Base-by-base conservation (phyloP, 2,888 invertebrate species). In the Drosophila lacicola region DNA sequence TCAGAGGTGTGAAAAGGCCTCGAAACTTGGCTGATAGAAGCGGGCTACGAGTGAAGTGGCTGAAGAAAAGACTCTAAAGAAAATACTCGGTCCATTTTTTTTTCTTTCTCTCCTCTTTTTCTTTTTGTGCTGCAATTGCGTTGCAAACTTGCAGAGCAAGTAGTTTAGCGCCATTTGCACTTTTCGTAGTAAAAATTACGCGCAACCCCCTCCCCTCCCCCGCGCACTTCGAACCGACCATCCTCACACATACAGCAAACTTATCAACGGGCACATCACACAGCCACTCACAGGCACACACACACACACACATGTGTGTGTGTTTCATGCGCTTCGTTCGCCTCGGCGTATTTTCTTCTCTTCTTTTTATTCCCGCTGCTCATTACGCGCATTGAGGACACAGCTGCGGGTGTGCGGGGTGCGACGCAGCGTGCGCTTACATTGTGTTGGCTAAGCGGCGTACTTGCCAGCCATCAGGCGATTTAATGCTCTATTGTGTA, bases 81-180 rank as follows among this genome's bases (percentile, higher is more conserved):
- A 70, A 72, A 72, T 72, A 68, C 45, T 51, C 51, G 49, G 42
- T 64, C 56, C 64, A 66, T 64, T 69, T 41, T 39, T 41, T 39
- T 44, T 39, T 54, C 34, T 17, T 17, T 42, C 37, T 42, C 37
- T 45, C 25, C 33, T 45, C 29, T 21, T 4, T 4, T n/a, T 39
- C 4, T 55, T 49, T 49, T 46, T 56, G 55, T 80, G 60, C 64
- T 74, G 84, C 78, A 83, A 87, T 78, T 78, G 78, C 84, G 84
- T 81, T 88, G 78, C 73, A 84, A 88, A 87, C 87, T 88, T 82
- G 71, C 84, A 71, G 87, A 80, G 84, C 81, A 84, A 84, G 83
- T 86, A 88, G 87, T 84, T 84, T 86, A 87, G 83, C 89, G 76
- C 84, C 84, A 88, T 84, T 84, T 84, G 89, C 83, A 88, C 89